phyloP scores from a whole-genome alignment of 1,140 invertebrate species.

The Aradophagus sp. region DNA sequence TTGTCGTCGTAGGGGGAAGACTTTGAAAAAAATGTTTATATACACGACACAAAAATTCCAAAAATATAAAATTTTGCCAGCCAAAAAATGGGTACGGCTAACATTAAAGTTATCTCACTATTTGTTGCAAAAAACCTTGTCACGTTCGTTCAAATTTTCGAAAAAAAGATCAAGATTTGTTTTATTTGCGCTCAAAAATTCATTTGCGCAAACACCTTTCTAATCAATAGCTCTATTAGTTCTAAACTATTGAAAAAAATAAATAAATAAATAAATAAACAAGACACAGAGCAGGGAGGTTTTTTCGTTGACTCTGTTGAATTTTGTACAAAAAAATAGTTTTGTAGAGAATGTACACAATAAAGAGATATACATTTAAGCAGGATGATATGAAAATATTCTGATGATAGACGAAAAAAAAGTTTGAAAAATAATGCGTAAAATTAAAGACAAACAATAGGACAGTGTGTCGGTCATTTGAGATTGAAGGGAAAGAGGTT shows the following conservation, averaged over 20 bases:
- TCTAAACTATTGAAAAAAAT: too few species aligned
- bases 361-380: constrained; percentile 16
- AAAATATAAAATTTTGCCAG: constrained; percentile 76
- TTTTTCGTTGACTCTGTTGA: constrained; percentile 45
- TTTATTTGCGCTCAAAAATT: constrained; percentile 55
- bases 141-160: constrained; percentile 34
- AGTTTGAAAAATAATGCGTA: constrained; percentile 33
- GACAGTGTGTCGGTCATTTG: constrained; percentile 50
- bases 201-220: constrained; percentile 43
- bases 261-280: too few species aligned
- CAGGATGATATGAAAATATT: constrained; percentile 23
- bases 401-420: constrained; percentile 33
- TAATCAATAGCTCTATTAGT: too few species aligned
- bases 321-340: constrained; percentile 21
- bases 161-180: constrained; percentile 6
- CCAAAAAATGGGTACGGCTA: constrained; percentile 70
- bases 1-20: constrained; percentile 29
- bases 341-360: constrained; percentile 25
- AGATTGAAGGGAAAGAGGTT: constrained; percentile 56
- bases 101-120: constrained; percentile 21
- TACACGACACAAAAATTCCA: constrained; percentile 70
- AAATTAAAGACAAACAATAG: constrained; percentile 33
- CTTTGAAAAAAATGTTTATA: constrained; percentile 48
- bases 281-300: too few species aligned
- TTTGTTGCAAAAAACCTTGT: constrained; percentile 24